These are phyloP conservation scores for Cassiopea xamachana DNA, from an alignment of 30 jellyfish, hydroid and myxozoan species.

Conservation along the genomic window DNA sequence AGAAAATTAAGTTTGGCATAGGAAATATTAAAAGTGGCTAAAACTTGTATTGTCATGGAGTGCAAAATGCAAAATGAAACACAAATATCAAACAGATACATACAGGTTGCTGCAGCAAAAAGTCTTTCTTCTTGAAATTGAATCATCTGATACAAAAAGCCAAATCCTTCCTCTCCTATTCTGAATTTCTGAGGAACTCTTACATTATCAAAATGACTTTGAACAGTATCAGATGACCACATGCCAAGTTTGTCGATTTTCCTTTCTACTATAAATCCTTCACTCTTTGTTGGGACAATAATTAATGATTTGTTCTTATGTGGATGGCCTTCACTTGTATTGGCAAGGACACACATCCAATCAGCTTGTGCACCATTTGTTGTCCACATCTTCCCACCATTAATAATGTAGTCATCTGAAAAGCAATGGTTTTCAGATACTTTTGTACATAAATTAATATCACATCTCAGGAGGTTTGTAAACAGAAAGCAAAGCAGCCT, in stretches of 20 bases:
- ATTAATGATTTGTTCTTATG: slow-evolving; percentile 90
- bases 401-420: slow-evolving; percentile 92
- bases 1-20: no score
- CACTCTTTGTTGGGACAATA: slow-evolving; percentile 88
- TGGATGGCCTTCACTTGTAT: slow-evolving; percentile 93
- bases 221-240: slow-evolving; percentile 98
- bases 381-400: slow-evolving; percentile 99
- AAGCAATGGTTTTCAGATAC: neutral
- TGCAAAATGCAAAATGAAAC: no score
- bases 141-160: slow-evolving; percentile 93
- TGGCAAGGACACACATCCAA: slow-evolving; percentile 99
- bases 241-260: slow-evolving; percentile 88
- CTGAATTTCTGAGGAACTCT: slow-evolving; percentile 97
- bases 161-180: slow-evolving; percentile 98
- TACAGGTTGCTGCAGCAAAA: slow-evolving; percentile 84
- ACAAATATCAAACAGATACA: no score
- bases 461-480: neutral
- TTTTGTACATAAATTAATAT: neutral
- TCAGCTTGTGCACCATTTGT: slow-evolving; percentile 99
- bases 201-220: slow-evolving; percentile 91
- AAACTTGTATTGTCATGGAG: no score
- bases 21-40: no score
- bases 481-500: neutral
- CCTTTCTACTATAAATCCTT: slow-evolving; percentile 83
- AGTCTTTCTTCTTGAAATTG: slow-evolving; percentile 98